phyloP scores from a whole-genome alignment of 2,113 vertebrate genomes.

The Odontesthes bonariensis region DNA sequence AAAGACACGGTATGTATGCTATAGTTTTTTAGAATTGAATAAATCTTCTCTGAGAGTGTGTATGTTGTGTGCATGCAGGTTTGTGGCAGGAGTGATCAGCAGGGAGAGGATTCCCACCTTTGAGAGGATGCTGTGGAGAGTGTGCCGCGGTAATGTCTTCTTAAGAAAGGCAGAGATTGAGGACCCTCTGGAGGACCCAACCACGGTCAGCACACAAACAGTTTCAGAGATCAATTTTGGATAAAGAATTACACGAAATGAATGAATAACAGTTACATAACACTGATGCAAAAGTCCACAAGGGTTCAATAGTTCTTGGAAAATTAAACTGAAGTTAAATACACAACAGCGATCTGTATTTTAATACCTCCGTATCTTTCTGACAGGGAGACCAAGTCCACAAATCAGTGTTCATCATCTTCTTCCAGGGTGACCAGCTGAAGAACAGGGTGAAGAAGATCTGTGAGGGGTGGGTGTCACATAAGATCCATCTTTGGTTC shows the following conservation, averaged over 20 bases:
- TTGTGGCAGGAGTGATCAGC: slow-evolving; percentile 97
- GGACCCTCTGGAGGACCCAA: slow-evolving; percentile 94
- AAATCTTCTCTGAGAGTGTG: background rate
- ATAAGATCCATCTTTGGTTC: rapidly evolving
- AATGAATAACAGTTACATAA: no score
- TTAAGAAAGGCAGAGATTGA: slow-evolving; percentile 96
- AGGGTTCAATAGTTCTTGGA: no score
- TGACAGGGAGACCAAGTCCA: slow-evolving; percentile 94
- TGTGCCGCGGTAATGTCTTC: slow-evolving; percentile 98
- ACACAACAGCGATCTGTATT: background rate
- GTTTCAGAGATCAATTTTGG: background rate
- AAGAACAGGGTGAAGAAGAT: slow-evolving; percentile 99
- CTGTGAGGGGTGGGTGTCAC: slow-evolving; percentile 91
- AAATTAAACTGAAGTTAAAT: background rate
- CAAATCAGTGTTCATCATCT: slow-evolving; percentile 99
- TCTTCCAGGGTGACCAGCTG: slow-evolving; percentile 98
- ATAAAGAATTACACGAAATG: no score
- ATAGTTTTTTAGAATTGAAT: no score
- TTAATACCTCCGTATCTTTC: background rate
- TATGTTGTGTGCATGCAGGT: slow-evolving; percentile 77
- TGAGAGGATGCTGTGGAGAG: slow-evolving; percentile 98
- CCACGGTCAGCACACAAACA: slow-evolving; percentile 84
- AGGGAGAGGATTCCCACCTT: slow-evolving; percentile 96
- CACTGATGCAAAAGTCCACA: no score
- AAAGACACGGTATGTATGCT: no score